Evolutionary conservation across 2,113 vertebrate genomes (phyloP), one percentile per base, ranked within the genome.

Genomic region (Pica pica): DNA sequence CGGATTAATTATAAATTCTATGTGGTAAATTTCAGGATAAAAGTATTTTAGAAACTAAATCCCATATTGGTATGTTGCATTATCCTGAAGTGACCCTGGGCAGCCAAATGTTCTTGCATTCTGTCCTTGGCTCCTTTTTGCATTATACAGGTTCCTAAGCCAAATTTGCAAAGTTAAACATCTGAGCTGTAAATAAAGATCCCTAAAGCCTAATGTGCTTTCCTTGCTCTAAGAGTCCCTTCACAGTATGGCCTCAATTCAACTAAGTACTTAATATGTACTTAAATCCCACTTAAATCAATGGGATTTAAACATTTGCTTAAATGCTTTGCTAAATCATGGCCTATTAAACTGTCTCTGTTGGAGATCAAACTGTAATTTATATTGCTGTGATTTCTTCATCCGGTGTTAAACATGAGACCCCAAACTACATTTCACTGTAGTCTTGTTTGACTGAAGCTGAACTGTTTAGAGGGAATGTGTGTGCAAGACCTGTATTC

Each of bases 161-260:
- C 93, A 95, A 94, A 92, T 91, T 90, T 91, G 47, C 60, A 30
- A 90, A 92, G 79, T 96, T 95, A 90, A 94, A 89, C 78, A 93
- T 94, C 93, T 96, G 94, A 96, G 91, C 94, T 90, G 94, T 93
- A 96, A 97, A 95, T 91, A 89, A 94, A 96, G 93, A 93, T 92
- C 60, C 75, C 57, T 33, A 63, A 93, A 95, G 73, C 90, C 93
- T 95, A 93, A 89, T 95, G 90, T 89, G 90, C 67, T 86, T 76
- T 83, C 83, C 87, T 90, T 94, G 47, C 80, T 94, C 75, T 77
- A 71, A 64, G 41, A 87, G 60, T 85, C 81, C 95, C 89, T 88
- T 94, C 91, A 92, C 88, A 90, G 83, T 77, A 77, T 80, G 82
- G 87, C 79, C 91, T 69, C 81, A 92, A 82, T 89, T 97, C 90